Base-by-base conservation (phyloP, 2,797 vertebrate genomes). In the Notoglanidium macrostoma region DNA sequence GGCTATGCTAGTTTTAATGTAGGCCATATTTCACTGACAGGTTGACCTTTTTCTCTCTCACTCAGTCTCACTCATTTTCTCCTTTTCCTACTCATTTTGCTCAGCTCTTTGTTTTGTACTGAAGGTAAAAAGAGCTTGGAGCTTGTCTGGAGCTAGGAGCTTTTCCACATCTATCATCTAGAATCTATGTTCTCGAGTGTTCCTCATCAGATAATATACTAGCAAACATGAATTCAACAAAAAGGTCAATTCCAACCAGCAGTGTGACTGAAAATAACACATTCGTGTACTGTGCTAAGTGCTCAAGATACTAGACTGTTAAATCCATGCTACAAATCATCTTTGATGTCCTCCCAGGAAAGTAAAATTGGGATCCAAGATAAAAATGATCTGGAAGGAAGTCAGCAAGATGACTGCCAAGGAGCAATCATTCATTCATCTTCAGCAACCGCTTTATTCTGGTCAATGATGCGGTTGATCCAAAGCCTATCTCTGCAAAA, bases 371-470 rank as follows among this genome's bases (percentile, higher is more conserved):
- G 79, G 15, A 17, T 65, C 40, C 61, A 46, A 55, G 11, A 57
- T 35, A 40, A 70, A 68, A 84, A 84, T 72, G 11, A 54, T 68
- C 54, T 68, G 81, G 63, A 67, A 1, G 5, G 46, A 83, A 83
- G 46, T 40, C 65, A 83, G 65, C 11, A 54, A 49, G 40, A 68
- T 68, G 63, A 35, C 17, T 84, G 82, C 29, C 82, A 82, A 82
- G 44, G 59, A 29, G 49, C 80, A 55, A 26, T 84, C 51, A 70
- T 84, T 55, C 65, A 70, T 54, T 84, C 65, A 84, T 59, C 46
- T 79, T 54, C 88, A 87, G 89, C 89, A 82, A 57, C 87, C 44
- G 4, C 59, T 67, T 83, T 49, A 32, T 83, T 46, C 46, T 83
- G 81, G 63, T 68, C 81, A 83, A 23, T 11, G 10, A 84, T 82